Percentiles rank a stretch among this genome's conserved stretches.
Conservation (phyloP, 2,113 vertebrate genomes). For the Semnornis frantzii region DNA sequence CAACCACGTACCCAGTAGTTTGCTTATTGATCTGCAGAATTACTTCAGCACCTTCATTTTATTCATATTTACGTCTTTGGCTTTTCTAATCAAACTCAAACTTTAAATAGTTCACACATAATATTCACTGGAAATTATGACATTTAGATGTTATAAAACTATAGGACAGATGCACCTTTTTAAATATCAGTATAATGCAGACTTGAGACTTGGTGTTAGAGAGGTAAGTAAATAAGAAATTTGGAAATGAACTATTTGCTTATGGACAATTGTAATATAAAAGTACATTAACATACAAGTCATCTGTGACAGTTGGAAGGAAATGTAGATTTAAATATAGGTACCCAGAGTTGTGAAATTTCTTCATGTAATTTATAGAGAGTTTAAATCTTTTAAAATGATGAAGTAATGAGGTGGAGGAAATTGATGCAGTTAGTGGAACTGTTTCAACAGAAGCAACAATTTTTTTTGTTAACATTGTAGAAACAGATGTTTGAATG, state of each 20-base stretch:
- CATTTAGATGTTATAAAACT: slow-evolving; percentile 19
- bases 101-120: slow-evolving; percentile 3
- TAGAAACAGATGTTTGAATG: not conserved
- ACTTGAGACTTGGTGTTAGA: not conserved
- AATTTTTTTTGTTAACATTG: not conserved
- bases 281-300: not conserved
- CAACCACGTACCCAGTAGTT: not conserved
- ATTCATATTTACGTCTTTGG: not conserved
- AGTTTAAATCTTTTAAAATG: not conserved
- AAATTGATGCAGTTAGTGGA: not conserved
- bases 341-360: not conserved
- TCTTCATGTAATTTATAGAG: not conserved
- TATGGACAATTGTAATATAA: not conserved
- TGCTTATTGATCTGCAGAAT: not conserved
- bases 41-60: not conserved
- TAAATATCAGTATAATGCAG: slow-evolving; percentile 10
- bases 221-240: slow-evolving; percentile 12
- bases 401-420: not conserved
- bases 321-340: not conserved
- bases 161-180: slow-evolving; percentile 8
- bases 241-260: not conserved
- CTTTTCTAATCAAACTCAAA: not conserved
- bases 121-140: slow-evolving; percentile 10
- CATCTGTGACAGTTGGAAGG: not conserved
- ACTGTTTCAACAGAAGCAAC: not conserved